Base-by-base conservation (phyloP, 2,888 invertebrate genomes). In the Eumerus sabulonum region DNA sequence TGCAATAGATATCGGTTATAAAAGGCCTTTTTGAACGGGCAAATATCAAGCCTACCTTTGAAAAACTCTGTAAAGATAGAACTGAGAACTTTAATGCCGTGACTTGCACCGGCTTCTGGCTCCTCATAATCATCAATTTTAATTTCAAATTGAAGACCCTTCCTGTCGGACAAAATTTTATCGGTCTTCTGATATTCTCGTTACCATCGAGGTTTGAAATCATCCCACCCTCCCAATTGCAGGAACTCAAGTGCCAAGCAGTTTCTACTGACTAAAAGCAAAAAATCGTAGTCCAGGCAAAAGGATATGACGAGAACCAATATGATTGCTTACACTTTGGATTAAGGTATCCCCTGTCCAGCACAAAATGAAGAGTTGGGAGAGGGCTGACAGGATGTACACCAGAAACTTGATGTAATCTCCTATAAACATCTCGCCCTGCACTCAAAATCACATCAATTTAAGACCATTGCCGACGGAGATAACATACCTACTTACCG, bases 281-380 rank as follows among this genome's bases (percentile, higher is more conserved):
- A 5, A 13, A 36, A 11, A 14, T 7, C 12, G 5, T n/a, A 40
- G 11, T n/a, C 13, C n/a, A n/a, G n/a, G n/a, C 18, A 17, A 13
- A 13, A 36, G 36, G 7, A 1, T 44, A n/a, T n/a, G n/a, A n/a
- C n/a, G n/a, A n/a, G n/a, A n/a, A n/a, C n/a, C n/a, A 45, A 18
- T 3, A 12, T 12, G 0, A 17, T 13, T 38, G 64, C 83, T 84
- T 84, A 88, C 88, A 57, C 85, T 82, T 79, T 86, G 85, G 74
- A 89, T 88, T n/a, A 89, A 71, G n/a, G 84, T 85, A 66, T 88
- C 86, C 0, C 89, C 89, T 79, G 86, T 88, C 82, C 85, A 87
- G 66, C 89, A 89, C 18, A 89, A 83, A 38, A 88, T 84, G 64
- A 86, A 88, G 1, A 89, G 77, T 67, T 89, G 89, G 0, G 86